These are phyloP conservation scores for Poecile atricapillus DNA, from an alignment of 2,113 vertebrate genomes.

Conservation along the genomic window DNA sequence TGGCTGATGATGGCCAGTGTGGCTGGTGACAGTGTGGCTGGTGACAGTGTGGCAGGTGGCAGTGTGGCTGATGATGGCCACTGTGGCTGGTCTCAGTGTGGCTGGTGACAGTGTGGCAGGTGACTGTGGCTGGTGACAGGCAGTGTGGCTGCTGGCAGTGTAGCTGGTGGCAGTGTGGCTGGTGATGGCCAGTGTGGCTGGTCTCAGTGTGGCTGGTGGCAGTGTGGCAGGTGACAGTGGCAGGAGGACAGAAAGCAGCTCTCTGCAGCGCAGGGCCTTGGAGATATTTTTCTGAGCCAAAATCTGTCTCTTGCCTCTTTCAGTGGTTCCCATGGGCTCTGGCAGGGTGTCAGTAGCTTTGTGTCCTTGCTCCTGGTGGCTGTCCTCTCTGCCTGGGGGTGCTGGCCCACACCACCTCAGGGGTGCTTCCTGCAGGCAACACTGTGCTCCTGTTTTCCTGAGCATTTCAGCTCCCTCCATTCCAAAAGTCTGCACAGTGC, in stretches of 20 bases:
- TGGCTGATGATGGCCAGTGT: no score
- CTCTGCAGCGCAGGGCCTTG: neutral
- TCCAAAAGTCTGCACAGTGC: fast-evolving
- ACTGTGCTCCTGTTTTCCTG: neutral
- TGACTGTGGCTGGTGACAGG: neutral
- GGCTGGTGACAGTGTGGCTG: no score
- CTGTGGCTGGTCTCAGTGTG: neutral
- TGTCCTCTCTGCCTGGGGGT: neutral
- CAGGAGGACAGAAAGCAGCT: neutral
- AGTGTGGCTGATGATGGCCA: neutral
- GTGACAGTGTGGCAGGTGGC: neutral
- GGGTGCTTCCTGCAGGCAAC: fast-evolving
- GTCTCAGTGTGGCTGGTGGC: no score
- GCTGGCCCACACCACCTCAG: fast-evolving
- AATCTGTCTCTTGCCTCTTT: neutral
- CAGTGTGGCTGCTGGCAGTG: neutral
- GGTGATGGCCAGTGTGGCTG: no score
- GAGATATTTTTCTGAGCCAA: neutral
- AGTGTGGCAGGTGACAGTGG: neutral
- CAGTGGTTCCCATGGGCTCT: fast-evolving
- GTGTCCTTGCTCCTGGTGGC: neutral
- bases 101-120: neutral
- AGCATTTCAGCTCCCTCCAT: neutral
- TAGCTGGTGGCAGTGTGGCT: neutral
- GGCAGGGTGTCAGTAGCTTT: neutral